Percentiles rank a stretch among this genome's conserved stretches.
These are phyloP conservation scores for Baccha elongata DNA, from an alignment of 2,888 invertebrate species.

Conservation along the genomic window DNA sequence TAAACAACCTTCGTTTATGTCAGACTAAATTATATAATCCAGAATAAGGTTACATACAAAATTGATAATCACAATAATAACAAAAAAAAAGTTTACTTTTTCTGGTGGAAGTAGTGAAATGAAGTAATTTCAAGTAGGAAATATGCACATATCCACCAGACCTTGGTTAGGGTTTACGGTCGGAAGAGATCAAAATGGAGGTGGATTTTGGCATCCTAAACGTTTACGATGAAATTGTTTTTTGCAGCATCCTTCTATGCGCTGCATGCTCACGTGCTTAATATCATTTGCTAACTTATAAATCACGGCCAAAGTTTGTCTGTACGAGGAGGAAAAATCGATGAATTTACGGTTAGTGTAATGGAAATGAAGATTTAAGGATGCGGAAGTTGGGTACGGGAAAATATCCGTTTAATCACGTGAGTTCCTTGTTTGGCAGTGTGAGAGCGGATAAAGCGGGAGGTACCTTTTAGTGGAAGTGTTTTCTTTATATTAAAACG, in stretches of 20 bases:
- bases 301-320: constrained; percentile 24
- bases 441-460: background rate
- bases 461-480: background rate
- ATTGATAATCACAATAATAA: background rate
- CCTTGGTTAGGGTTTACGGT: background rate
- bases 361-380: constrained; percentile 35
- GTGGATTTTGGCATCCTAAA: background rate
- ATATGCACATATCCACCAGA: constrained; percentile 5
- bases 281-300: background rate
- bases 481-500: background rate
- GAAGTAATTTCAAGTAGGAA: constrained; percentile 10
- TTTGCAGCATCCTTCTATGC: constrained; percentile 1
- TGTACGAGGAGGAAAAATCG: constrained; percentile 11
- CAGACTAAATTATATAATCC: constrained; percentile 23
- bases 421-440: background rate
- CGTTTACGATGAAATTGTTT: background rate
- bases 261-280: background rate
- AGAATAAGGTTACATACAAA: background rate
- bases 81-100: background rate
- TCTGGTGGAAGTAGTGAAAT: background rate
- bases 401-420: constrained; percentile 28
- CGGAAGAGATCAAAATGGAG: background rate
- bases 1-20: constrained; percentile 23
- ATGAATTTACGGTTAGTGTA: background rate
- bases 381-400: constrained; percentile 13